Evolutionary conservation across 2,888 invertebrate species (phyloP), one percentile per base, ranked within the genome.

Genomic region (Limnephilus marmoratus): DNA sequence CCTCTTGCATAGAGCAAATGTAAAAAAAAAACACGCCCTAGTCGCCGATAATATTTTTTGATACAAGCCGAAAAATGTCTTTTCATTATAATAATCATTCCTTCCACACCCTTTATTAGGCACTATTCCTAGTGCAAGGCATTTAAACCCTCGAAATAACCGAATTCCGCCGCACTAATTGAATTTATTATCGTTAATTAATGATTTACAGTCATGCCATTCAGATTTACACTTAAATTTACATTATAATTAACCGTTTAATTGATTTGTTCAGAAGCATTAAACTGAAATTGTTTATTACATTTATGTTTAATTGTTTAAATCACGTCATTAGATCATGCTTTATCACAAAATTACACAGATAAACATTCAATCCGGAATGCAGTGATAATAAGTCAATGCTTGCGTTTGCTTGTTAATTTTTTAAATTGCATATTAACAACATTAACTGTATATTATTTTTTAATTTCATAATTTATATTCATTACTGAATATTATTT

Each of bases 31-130:
- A 41, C 31, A 53, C 12, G 3, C 68, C 18, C 81, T 29, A 7
- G 31, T 41, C 41, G n/a, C 81, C 24, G 90, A 93, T 89, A 91
- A 92, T 91, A 93, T 92, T 90, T 87, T 93, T 90, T 83, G 89
- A 88, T 89, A 89, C 81, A 87, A 90, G 81, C 89, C 83, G 81
- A 37, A 53, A 91, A 92, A 90, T 90, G 90, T 90, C 45, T 87
- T 31, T 34, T 18, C 31, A 90, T 82, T 15, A 82, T 49, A 31
- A 82, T 49, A 90, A 53, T 87, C n/a, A 37, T 80, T 15, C 13
- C 85, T 49, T 53, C 68, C 53, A 68, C 88, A 45, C 92, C 88
- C 90, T 81, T 92, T 83, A 90, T 90, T 90, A 68, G 34, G 45
- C 88, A n/a, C 53, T 83, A n/a, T 9, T 24, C 24, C 41, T 81